Percentiles rank a stretch among this genome's conserved stretches.
Evolutionary conservation across 1,140 invertebrate species (phyloP).

Genomic region (Trissolcus basalis): DNA sequence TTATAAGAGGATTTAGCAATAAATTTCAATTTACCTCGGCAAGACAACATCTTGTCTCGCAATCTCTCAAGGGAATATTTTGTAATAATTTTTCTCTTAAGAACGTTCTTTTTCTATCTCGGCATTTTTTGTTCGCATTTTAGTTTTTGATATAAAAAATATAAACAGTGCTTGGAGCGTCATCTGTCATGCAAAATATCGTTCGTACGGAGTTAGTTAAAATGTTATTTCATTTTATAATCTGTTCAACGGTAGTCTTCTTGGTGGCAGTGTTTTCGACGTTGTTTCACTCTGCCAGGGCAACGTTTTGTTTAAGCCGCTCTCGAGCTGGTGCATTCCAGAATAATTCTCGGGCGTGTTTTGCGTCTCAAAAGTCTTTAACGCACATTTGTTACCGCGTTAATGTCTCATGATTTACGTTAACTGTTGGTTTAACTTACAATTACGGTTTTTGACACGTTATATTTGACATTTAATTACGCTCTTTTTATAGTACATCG

Average conservation of each 20-base stretch:
- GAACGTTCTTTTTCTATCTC: constrained; percentile 20
- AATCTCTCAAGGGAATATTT: constrained; percentile 53
- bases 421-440: constrained; percentile 13
- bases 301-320: constrained; percentile 12
- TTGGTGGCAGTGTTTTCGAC: constrained; percentile 27
- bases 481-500: constrained; percentile 4
- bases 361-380: constrained; percentile 5
- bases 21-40: constrained; percentile 57
- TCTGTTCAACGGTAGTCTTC: constrained; percentile 15
- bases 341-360: neutral
- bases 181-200: constrained; percentile 33
- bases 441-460: constrained; percentile 16
- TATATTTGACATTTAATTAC: constrained; percentile 7
- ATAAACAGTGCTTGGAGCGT: constrained; percentile 24
- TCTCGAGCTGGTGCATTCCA: constrained; percentile 8
- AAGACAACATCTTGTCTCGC: constrained; percentile 42
- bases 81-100: constrained; percentile 52
- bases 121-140: constrained; percentile 31
- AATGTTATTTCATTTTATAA: constrained; percentile 42
- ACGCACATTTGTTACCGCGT: constrained; percentile 11
- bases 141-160: constrained; percentile 4
- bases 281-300: neutral
- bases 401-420: neutral
- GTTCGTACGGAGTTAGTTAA: constrained; percentile 44
- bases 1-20: constrained; percentile 54